Base-by-base conservation (phyloP, 2,888 invertebrate species). In the Callyntrura sp. region DNA sequence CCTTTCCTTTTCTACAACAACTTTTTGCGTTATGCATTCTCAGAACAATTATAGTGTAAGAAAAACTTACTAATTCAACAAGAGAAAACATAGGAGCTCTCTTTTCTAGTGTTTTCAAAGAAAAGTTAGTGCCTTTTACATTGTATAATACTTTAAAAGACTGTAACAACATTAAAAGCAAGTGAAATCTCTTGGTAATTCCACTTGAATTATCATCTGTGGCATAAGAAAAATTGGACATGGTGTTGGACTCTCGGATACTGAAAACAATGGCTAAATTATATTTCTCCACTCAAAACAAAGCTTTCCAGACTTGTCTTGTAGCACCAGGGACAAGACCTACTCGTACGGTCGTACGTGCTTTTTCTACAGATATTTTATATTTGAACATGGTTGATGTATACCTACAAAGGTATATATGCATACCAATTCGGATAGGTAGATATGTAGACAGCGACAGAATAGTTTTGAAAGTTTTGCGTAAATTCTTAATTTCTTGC, bases 401-500 rank as follows among this genome's bases (percentile, higher is more conserved):
- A n/a, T n/a, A n/a, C n/a, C n/a, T n/a, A n/a, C n/a, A n/a, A n/a
- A n/a, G n/a, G n/a, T n/a, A n/a, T n/a, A n/a, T n/a, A n/a, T n/a
- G 25, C 20, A 14, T 28, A 68, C 25, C 3, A 35, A 8, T 4
- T 65, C n/a, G n/a, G n/a, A n/a, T n/a, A n/a, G n/a, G n/a, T n/a
- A n/a, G n/a, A n/a, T n/a, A n/a, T n/a, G 28, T 14, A 65, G 5
- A 35, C 28, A 68, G n/a, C n/a, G 25, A 35, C 14, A 35, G 28
- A 65, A 68, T 68, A 68, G 70, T 82, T 79, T 81, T 43, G 25
- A 88, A 85, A 90, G 45, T 85, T 90, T 85, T 90, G 45, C 85
- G 35, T 90, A 85, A 85, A 90, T 85, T 90, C 85, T 90, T 90
- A 85, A 90, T 90, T 90, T 85, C 85, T 85, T 20, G 55, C 17